These are phyloP conservation scores for Colinus virginianus DNA, from an alignment of 2,113 vertebrate species.

Conservation along the genomic window DNA sequence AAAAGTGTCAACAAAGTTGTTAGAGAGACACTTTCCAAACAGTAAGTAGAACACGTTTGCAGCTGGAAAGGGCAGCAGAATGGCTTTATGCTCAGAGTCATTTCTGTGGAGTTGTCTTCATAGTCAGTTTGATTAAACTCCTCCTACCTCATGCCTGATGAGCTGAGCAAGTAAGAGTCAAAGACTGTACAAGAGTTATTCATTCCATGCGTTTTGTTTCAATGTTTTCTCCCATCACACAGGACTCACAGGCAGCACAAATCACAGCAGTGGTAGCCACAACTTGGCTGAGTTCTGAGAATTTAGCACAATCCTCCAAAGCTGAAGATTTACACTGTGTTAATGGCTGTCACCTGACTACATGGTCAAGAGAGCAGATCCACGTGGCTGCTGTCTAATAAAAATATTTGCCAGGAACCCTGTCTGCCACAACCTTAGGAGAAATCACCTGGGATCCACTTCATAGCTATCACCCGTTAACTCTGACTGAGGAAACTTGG, in stretches of 20 bases:
- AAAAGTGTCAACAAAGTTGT: neutral
- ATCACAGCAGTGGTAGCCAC: neutral
- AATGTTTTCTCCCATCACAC: neutral
- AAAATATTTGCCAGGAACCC: neutral
- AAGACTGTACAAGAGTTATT: neutral
- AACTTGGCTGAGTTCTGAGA: neutral
- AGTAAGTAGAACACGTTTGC: neutral
- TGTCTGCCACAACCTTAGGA: neutral
- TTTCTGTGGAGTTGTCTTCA: neutral
- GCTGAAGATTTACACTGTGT: neutral
- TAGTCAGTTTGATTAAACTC: neutral
- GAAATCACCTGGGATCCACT: neutral
- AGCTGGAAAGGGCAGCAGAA: neutral
- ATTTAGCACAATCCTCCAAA: neutral
- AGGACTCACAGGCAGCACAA: accelerated
- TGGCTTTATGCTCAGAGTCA: neutral
- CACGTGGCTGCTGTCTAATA: neutral
- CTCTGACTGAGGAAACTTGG: neutral
- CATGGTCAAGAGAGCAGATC: neutral
- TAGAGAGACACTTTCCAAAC: neutral
- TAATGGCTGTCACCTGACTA: neutral
- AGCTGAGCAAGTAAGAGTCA: neutral
- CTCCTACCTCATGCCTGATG: neutral
- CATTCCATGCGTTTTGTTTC: neutral
- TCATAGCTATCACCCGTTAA: neutral